These are phyloP conservation scores for Osmoderma eremita DNA, from an alignment of 2,888 invertebrate species.

Conservation along the genomic window DNA sequence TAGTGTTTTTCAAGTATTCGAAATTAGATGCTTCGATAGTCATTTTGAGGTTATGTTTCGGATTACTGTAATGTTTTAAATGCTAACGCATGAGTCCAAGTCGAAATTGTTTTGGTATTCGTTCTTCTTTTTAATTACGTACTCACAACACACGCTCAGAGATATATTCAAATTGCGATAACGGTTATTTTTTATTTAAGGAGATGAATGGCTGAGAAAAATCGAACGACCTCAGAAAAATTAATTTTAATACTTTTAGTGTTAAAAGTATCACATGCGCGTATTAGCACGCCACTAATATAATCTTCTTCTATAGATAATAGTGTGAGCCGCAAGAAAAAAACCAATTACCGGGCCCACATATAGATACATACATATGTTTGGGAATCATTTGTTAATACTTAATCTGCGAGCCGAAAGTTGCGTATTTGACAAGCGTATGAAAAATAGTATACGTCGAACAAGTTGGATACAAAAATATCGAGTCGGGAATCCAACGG, in stretches of 20 bases:
- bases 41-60: too few relatives aligned
- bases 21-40: too few relatives aligned
- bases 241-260: slow-evolving; percentile 28
- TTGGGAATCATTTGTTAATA: slow-evolving; percentile 30
- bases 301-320: slow-evolving; percentile 26
- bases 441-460: slow-evolving; percentile 35
- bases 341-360: slow-evolving; percentile 25
- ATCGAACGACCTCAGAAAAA: slow-evolving; percentile 7
- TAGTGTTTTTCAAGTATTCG: too few relatives aligned
- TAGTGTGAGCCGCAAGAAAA: slow-evolving; percentile 11
- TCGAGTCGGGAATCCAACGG: slow-evolving; percentile 32
- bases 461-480: slow-evolving; percentile 24
- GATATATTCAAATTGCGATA: slow-evolving; percentile 4
- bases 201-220: slow-evolving; percentile 10
- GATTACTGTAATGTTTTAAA: too few relatives aligned
- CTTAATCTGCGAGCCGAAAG: slow-evolving; percentile 10
- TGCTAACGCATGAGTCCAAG: too few relatives aligned
- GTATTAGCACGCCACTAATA: slow-evolving; percentile 22
- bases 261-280: slow-evolving; percentile 23
- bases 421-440: slow-evolving; percentile 32
- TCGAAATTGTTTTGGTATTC: too few relatives aligned
- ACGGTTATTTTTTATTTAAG: slow-evolving; percentile 20
- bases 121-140: too few relatives aligned
- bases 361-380: too few relatives aligned
- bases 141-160: too few relatives aligned